Conservation (phyloP, 2,888 invertebrate genomes). For the Venusia cambrica region DNA sequence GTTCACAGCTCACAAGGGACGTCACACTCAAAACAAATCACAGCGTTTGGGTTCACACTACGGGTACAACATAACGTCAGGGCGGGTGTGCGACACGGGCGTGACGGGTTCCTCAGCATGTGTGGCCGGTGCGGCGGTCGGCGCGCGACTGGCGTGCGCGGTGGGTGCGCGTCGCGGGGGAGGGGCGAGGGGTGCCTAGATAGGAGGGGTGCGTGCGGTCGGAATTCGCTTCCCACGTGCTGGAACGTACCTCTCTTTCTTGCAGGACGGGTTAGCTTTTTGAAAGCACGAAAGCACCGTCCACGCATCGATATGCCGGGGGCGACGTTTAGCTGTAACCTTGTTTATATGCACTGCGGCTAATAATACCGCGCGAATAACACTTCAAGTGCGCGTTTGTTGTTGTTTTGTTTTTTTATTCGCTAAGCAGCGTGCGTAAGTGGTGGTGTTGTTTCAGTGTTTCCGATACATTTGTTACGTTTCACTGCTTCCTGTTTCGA, state of each 20-base stretch:
- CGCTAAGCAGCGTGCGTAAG: slow-evolving; percentile 52
- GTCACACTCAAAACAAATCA: slow-evolving; percentile 76
- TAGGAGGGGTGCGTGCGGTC: slow-evolving; percentile 75
- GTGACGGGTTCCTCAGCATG: slow-evolving; percentile 37
- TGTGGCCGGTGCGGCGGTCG: slow-evolving; percentile 71
- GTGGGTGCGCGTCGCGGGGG: slow-evolving; percentile 43
- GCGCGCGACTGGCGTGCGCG: slow-evolving; percentile 76
- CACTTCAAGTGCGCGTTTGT: slow-evolving; percentile 58
- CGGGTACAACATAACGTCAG: slow-evolving; percentile 69
- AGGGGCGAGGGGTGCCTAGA: slow-evolving; percentile 44
- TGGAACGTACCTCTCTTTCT: slow-evolving; percentile 69
- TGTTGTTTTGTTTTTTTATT: slow-evolving; percentile 53
- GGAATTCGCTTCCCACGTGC: slow-evolving; percentile 80
- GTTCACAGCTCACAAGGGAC: slow-evolving; percentile 54
- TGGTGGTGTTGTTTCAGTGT: slow-evolving; percentile 55
- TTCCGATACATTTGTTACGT: slow-evolving; percentile 53
- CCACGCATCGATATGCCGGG: slow-evolving; percentile 73
- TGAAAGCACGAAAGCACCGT: slow-evolving; percentile 60
- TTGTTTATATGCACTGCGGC: slow-evolving; percentile 76
- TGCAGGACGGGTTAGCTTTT: slow-evolving; percentile 78
- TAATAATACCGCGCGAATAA: slow-evolving; percentile 73
- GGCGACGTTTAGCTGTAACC: slow-evolving; percentile 70
- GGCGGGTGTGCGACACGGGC: slow-evolving; percentile 50
- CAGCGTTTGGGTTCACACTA: slow-evolving; percentile 68
- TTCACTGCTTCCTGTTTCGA: slow-evolving; percentile 46